A percentile compares a stretch with the other conserved stretches of the same genome.
Conservation (phyloP, 1,140 invertebrate genomes). For the Trichogramma pretiosum region DNA sequence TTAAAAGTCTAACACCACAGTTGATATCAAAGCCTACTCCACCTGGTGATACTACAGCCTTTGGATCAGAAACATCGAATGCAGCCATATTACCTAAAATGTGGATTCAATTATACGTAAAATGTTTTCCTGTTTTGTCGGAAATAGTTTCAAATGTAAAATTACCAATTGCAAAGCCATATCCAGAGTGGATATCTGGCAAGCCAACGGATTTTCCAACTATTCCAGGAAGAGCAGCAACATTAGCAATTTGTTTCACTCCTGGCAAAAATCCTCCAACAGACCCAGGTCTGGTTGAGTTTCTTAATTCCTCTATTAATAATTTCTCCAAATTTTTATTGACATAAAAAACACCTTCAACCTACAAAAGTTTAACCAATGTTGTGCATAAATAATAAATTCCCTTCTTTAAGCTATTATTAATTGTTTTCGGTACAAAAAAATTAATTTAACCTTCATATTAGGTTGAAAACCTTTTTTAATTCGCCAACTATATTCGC, state of each 20-base stretch:
- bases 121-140: constrained; percentile 7
- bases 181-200: constrained; percentile 98
- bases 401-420: too few species aligned
- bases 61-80: constrained; percentile 90
- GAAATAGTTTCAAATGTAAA: constrained; percentile 9
- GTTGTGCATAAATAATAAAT: background rate
- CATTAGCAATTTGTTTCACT: constrained; percentile 99
- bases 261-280: constrained; percentile 96
- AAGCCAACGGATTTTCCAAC: constrained; percentile 84
- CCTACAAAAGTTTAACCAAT: constrained; percentile 51
- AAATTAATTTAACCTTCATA: constrained; percentile 78
- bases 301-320: constrained; percentile 95
- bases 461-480: constrained; percentile 99
- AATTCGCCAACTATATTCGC: constrained; percentile 80
- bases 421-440: constrained; percentile 9
- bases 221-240: constrained; percentile 95
- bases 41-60: constrained; percentile 93
- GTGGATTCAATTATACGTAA: constrained; percentile 7
- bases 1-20: constrained; percentile 89
- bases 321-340: constrained; percentile 86
- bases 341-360: constrained; percentile 97
- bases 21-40: constrained; percentile 99
- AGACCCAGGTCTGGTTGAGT: constrained; percentile 77
- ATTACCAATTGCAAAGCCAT: constrained; percentile 95
- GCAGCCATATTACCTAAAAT: constrained; percentile 93